Evolutionary conservation across 2,113 vertebrate genomes (phyloP), one percentile per base, ranked within the genome.

Genomic region (Zonotrichia leucophrys): DNA sequence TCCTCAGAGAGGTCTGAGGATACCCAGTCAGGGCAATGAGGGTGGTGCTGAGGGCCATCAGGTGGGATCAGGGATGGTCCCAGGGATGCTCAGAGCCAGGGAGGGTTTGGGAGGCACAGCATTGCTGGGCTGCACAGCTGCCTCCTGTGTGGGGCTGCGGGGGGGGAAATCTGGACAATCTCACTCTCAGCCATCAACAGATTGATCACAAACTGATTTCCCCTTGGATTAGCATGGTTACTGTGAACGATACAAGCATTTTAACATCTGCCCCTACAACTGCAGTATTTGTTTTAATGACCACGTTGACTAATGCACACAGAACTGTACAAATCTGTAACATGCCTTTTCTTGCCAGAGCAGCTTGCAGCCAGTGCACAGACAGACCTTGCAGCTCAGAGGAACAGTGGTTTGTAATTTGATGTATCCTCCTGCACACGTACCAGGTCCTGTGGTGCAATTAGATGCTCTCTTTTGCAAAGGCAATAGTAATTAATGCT

Each of bases 261-360:
- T 94, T 86, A 64, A 64, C 58, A 74, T 75, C 85, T 74, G 18
- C 11, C 55, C 49, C 90, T 72, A 70, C 15, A 80, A 49, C 44
- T 63, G 44, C 23, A 64, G 9, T 72, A 46, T 59, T 63, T 35
- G 46, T 70, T 90, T 78, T 88, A 74, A 74, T 78, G 56, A 33
- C 39, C 63, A 39, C 4, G 10, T 50, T 95, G 83, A 44, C 85
- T 93, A 68, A 90, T 4, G 69, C 4, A 2, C 39, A 37, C 56
- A 15, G 24, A 28, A 53, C 87, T 80, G 78, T 16, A 74, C 64
- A 55, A 78, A 90, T 47, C 72, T 60, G 41, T 33, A 78, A 53
- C 86, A 12, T 37, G 93, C 41, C 53, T 89, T 90, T 88, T 95
- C 83, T 93, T 94, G 74, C 78, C 83, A 64, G 37, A 69, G 87